These are phyloP conservation scores for Pseudopipra pipra DNA, from an alignment of 2,113 vertebrate genomes.

Conservation along the genomic window DNA sequence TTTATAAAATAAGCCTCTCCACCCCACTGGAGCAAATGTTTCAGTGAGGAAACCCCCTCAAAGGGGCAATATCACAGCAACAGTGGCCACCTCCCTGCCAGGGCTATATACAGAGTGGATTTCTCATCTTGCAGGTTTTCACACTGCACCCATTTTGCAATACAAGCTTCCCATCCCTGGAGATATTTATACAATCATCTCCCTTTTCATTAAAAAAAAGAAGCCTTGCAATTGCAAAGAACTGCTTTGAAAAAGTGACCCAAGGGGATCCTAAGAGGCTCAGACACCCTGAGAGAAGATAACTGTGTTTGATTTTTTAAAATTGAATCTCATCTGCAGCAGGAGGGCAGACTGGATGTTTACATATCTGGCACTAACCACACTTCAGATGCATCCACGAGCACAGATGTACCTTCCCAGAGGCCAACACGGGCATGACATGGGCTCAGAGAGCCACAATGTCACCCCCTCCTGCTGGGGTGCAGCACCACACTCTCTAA, in stretches of 20 bases:
- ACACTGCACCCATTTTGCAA: fast-evolving
- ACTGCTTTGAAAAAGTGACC: background rate
- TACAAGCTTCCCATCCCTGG: background rate
- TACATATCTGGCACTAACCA: background rate
- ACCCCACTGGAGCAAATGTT: background rate
- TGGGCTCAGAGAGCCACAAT: background rate
- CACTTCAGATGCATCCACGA: background rate
- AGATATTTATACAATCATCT: background rate
- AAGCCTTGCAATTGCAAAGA: background rate
- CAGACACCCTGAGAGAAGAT: background rate
- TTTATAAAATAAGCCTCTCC: background rate
- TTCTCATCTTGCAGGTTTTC: background rate
- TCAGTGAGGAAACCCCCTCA: background rate
- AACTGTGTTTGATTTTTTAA: background rate
- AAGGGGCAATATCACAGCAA: background rate
- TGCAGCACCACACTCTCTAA: fast-evolving
- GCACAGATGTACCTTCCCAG: background rate
- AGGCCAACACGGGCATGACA: fast-evolving
- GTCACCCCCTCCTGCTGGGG: background rate
- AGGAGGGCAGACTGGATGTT: background rate
- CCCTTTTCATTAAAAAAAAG: background rate
- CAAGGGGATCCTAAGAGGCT: background rate
- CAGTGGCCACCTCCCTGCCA: background rate
- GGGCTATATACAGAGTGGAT: fast-evolving
- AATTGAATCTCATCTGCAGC: background rate